Evolutionary conservation across 2,888 invertebrate genomes (phyloP).

Genomic region (Euplagia quadripunctaria): DNA sequence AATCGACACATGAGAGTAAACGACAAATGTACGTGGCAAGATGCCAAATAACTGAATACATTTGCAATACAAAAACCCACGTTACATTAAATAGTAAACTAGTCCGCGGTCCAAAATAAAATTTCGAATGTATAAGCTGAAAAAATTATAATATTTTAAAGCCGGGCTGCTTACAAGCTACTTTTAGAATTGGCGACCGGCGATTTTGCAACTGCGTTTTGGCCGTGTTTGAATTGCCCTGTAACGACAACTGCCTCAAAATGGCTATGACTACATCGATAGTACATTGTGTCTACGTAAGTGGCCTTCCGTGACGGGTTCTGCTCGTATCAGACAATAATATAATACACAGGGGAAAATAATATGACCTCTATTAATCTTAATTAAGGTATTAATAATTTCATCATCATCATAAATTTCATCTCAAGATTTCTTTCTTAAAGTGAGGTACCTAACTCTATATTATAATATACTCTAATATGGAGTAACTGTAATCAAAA

Average conservation of each 20-base stretch:
- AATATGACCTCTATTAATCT: too few species aligned
- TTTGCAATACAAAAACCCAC: constrained; percentile 8
- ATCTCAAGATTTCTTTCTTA: too few species aligned
- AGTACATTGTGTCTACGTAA: neutral
- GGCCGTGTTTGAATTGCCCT: neutral
- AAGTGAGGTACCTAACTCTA: too few species aligned
- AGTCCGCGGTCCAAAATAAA: neutral
- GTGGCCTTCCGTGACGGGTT: neutral
- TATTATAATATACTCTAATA: too few species aligned
- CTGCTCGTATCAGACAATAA: neutral
- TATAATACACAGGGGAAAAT: too few species aligned
- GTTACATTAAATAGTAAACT: constrained; percentile 3
- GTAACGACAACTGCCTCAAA: neutral
- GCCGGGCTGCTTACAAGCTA: neutral
- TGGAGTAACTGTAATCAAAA: too few species aligned
- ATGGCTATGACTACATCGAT: neutral
- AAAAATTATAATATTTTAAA: neutral
- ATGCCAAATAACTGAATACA: constrained; percentile 8
- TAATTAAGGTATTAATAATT: too few species aligned
- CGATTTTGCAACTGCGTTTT: constrained; percentile 3
- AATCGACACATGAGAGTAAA: neutral
- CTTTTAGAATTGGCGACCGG: neutral
- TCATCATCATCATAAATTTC: too few species aligned
- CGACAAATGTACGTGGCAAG: constrained; percentile 2
- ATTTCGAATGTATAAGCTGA: neutral